A percentile compares a stretch with the other conserved stretches of the same genome.
Evolutionary conservation across 2,888 invertebrate species (phyloP).

Genomic region (Cantharis flavilabris): DNA sequence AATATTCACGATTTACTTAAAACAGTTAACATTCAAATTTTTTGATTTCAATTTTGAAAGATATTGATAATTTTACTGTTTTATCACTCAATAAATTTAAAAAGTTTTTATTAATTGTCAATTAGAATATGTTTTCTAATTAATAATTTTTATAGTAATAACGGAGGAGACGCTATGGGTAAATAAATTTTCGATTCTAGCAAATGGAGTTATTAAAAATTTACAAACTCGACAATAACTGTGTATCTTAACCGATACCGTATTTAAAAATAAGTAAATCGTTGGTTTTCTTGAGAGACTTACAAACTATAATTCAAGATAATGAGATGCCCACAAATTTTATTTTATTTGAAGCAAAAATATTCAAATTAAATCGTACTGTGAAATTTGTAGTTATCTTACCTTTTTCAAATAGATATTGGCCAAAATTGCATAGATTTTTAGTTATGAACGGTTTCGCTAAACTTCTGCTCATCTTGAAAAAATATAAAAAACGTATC

Average conservation of each 20-base stretch:
- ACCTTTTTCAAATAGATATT: not conserved
- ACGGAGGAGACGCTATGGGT: not conserved
- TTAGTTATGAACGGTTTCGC: too few relatives aligned
- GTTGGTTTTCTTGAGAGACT: not conserved
- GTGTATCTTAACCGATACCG: not conserved
- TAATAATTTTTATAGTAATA: not conserved
- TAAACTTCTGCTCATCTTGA: too few relatives aligned
- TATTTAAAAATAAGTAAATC: not conserved
- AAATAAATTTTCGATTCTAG: not conserved
- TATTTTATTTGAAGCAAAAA: too few relatives aligned
- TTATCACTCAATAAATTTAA: not conserved
- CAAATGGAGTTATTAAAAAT: not conserved
- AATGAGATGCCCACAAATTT: not conserved
- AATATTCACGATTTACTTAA: not conserved
- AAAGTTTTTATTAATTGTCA: not conserved
- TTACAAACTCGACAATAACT: not conserved
- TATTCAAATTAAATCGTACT: too few relatives aligned
- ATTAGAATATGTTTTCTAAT: not conserved
- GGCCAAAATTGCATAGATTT: not conserved
- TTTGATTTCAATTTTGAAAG: not conserved
- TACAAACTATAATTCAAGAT: not conserved
- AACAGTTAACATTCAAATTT: not conserved
- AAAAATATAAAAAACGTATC: too few relatives aligned
- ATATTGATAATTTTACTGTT: not conserved
- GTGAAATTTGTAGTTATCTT: too few relatives aligned